Base-by-base conservation (phyloP, 2,888 invertebrate species). In the Actias luna region DNA sequence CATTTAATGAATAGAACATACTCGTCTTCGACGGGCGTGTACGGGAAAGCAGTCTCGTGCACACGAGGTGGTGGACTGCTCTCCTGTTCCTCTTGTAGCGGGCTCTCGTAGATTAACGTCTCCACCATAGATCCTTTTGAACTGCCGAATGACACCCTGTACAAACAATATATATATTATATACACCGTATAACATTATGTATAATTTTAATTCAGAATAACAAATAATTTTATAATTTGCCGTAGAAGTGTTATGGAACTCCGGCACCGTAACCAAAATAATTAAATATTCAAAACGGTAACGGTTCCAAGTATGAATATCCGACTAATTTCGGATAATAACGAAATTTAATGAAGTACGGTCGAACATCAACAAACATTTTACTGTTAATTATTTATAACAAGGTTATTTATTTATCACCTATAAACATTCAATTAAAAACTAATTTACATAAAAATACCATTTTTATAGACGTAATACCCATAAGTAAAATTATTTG, bases 51-150 rank as follows among this genome's bases (percentile, higher is more conserved):
- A 10, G 92, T 89, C 78, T 92, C 89, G 68, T 88, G 87, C 35
- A 82, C 72, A 66, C 80, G 92, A 2, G 93, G 93, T 42, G 93
- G 94, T 29, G 94, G 95, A 92, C 95, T 95, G 79, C 93, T 93
- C 86, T 96, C 96, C 12, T 95, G 95, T 80, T 96, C 96, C 87
- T 96, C 96, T 78, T 96, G 96, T 61, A 97, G 94, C 36, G 95
- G 95, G 77, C 95, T 96, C 93, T 98, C 98, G 92, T 96, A 98
- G 75, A 98, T 97, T 73, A 98, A 93, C 59, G 98, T 98, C 93
- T 98, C 98, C 69, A 98, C 98, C 98, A 98, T 98, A 61, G 98
- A 98, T 71, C 98, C 98, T 88, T 98, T 98, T 73, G 97, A 97
- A 85, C 97, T 98, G 72, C 98, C 98, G 89, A 98, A 98, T 60